Evolutionary conservation across 2,888 invertebrate genomes (phyloP), one percentile per base, ranked within the genome.

Genomic region (Unio delphinus): DNA sequence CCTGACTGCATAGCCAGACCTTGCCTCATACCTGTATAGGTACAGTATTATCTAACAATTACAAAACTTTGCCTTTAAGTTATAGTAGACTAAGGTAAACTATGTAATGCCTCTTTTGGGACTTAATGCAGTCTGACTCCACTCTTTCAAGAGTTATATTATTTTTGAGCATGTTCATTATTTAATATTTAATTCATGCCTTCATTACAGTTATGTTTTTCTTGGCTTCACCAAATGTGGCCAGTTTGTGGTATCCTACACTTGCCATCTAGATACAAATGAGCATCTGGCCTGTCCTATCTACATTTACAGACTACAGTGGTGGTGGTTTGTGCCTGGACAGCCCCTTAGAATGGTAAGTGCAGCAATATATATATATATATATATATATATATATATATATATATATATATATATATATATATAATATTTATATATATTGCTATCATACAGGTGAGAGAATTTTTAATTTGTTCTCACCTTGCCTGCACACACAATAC

Each of bases 151-250:
- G 11, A 23, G 30, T 4, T 15, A 0, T n/a, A 8, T 11, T 69
- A 23, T 7, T 23, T 17, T 20, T 8, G 17, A 28, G 11, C 2
- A 61, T n/a, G n/a, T 61, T 65, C 56, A 17, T 61, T 62, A n/a
- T 74, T 68, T 65, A n/a, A 54, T 56, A 3, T 0, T 8, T 45
- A 57, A 62, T 58, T 74, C 7, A 34, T 61, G 11, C 3, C 23
- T 75, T 68, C 70, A 55, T 80, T 80, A 55, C 82, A 96, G 96
- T 79, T 96, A 97, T 90, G 94, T 97, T 78, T 95, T 96, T 88
- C 95, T 98, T 94, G 98, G 98, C 11, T 94, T 97, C 87, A 96
- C 96, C n/a, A 94, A 95, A 83, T 97, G 97, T 90, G 97, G 97
- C 20, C 95, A 96, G 90, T 97, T 94, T 91, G 93, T 98, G 77